Evolutionary conservation across 2,113 vertebrate species (phyloP), one percentile per base, ranked within the genome.

Genomic region (Hipposideros armiger): DNA sequence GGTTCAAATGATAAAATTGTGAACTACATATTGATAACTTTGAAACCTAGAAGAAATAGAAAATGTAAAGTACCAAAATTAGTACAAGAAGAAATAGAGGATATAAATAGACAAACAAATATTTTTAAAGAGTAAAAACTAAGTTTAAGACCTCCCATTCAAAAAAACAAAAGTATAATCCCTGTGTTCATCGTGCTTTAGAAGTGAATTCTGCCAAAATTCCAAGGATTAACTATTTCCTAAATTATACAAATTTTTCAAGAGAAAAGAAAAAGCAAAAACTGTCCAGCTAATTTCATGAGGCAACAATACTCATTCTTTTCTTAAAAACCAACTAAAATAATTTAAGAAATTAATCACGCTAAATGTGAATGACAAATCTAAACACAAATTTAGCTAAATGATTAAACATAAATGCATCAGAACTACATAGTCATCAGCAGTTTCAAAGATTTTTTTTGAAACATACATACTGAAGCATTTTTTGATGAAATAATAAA

Each of bases 291-390:
- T 94, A 56, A 81, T 92, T 86, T 56, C 72, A 74, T 77, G 58
- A 72, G 5, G 22, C 42, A 88, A 80, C 52, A 90, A 85, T 50
- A 85, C 80, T 66, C 50, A 86, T 24, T 73, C 32, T 91, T 95
- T 83, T 58, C 36, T 77, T 87, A 45, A 91, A 93, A 96, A 91
- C 40, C 54, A 95, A 87, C 73, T 90, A 84, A 72, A 87, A 19
- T 73, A 80, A 86, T 67, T 64, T 32, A 73, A 67, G 28, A 92
- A 90, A 87, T 77, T 66, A 52, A 66, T 87, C 40, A 32, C 42
- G 16, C 45, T 47, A 87, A 93, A 78, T 42, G 47, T 47, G 77
- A 42, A 70, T 87, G 13, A 77, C 89, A 86, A 42, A 69, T 54
- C 26, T 73, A 81, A 85, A 60, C 40, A 85, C 64, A 70, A 84